These are phyloP conservation scores for Halictus quadricinctus DNA, from an alignment of 2,888 invertebrate species.

Conservation along the genomic window DNA sequence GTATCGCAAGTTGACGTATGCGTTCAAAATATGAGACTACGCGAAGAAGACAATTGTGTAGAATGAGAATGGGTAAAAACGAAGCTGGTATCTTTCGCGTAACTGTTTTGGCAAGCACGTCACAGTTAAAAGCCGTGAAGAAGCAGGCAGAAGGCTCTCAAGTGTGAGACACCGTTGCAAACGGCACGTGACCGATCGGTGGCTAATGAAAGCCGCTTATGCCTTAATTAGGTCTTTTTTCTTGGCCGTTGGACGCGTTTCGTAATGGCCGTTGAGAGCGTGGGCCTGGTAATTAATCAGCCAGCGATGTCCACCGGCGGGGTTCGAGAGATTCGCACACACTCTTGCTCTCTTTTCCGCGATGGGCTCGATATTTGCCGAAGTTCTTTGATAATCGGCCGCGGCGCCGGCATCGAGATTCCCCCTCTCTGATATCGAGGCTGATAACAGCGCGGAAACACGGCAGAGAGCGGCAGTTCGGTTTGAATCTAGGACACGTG, in stretches of 20 bases:
- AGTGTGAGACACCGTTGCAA: background rate
- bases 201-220: background rate
- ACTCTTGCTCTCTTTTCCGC: slow-evolving; percentile 6
- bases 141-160: background rate
- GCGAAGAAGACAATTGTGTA: background rate
- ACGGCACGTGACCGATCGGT: background rate
- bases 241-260: background rate
- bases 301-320: background rate
- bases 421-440: slow-evolving; percentile 31
- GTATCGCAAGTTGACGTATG: too few species aligned
- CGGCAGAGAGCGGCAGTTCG: background rate
- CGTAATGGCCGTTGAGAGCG: background rate
- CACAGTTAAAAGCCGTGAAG: background rate
- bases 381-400: slow-evolving; percentile 22
- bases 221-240: slow-evolving; percentile 3
- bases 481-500: slow-evolving; percentile 45
- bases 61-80: background rate
- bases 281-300: background rate
- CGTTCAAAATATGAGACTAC: too few species aligned
- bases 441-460: slow-evolving; percentile 13
- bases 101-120: background rate
- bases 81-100: background rate
- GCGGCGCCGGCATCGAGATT: slow-evolving; percentile 18
- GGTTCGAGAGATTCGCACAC: slow-evolving; percentile 8
- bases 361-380: slow-evolving; percentile 12